A percentile compares a stretch with the other conserved stretches of the same genome.
These are phyloP conservation scores for Lasioglossum figueresi DNA, from an alignment of 2,888 invertebrate species.

Conservation along the genomic window DNA sequence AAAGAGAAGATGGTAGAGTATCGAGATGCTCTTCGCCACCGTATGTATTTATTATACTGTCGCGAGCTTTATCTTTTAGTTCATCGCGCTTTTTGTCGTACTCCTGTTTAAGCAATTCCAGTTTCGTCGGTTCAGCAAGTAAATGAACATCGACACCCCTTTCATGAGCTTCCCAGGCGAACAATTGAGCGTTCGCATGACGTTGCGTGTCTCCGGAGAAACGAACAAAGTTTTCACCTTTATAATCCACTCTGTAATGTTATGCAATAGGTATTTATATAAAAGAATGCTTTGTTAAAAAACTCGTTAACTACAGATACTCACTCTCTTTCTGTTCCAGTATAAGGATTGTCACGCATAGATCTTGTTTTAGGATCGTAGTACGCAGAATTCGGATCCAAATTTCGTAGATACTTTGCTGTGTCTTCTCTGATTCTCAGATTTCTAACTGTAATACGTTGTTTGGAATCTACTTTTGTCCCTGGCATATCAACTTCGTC, in stretches of 20 bases:
- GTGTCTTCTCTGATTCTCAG: conserved; percentile 99
- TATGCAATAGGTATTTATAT: conserved; percentile 17
- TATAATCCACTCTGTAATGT: conserved; percentile 88
- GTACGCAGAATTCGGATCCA: conserved; percentile 98
- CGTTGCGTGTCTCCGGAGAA: conserved; percentile 96
- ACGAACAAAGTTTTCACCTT: conserved; percentile 98
- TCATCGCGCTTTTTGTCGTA: conserved; percentile 95
- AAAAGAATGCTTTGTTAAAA: conserved; percentile 10
- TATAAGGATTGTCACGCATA: conserved; percentile 98
- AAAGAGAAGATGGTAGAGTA: conserved; percentile 93
- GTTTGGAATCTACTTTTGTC: conserved; percentile 99
- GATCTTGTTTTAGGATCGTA: conserved; percentile 99
- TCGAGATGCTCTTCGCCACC: conserved; percentile 97
- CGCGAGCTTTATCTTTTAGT: conserved; percentile 93
- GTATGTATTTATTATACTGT: conserved; percentile 95
- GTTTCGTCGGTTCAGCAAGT: conserved; percentile 98
- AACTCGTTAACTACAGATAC: conserved; percentile 1
- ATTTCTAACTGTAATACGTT: conserved; percentile 99
- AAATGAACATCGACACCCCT: conserved; percentile 97
- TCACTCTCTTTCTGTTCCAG: conserved; percentile 87
- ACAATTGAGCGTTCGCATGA: conserved; percentile 96
- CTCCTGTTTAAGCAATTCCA: conserved; percentile 95
- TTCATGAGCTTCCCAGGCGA: conserved; percentile 98
- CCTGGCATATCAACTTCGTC: conserved; percentile 99
- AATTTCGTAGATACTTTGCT: conserved; percentile 98